These are phyloP conservation scores for Raja brachyura DNA, from an alignment of 2,113 vertebrate species.

Conservation along the genomic window DNA sequence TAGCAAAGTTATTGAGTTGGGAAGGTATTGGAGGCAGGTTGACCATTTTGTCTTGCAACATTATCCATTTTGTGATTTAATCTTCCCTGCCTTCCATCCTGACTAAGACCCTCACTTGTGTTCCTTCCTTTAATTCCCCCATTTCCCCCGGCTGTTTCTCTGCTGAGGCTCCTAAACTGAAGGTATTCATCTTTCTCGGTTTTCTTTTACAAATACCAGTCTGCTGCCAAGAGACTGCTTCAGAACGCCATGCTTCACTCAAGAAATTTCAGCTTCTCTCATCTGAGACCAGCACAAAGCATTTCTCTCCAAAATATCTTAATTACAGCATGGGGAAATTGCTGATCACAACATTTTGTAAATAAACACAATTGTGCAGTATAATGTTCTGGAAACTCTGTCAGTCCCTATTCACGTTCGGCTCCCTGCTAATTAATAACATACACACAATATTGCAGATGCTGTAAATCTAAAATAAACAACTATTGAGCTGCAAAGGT, in stretches of 20 bases:
- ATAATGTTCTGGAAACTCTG: not conserved
- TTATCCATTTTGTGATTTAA: too few species aligned
- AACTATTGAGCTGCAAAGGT: not conserved
- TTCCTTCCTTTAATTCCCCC: too few species aligned
- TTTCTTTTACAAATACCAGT: too few species aligned
- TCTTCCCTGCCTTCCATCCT: too few species aligned
- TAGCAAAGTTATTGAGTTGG: not conserved
- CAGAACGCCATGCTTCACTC: not conserved
- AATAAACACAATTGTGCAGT: not conserved
- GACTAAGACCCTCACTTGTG: too few species aligned
- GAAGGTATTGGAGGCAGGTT: too few species aligned
- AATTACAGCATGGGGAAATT: not conserved
- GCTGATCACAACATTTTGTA: not conserved
- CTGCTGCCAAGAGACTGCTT: too few species aligned
- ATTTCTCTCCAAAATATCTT: not conserved
- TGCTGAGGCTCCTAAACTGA: too few species aligned
- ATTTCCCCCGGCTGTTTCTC: too few species aligned
- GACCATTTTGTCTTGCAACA: too few species aligned
- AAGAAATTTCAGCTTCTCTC: not conserved
- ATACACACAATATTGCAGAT: not conserved
- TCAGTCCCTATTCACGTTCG: not conserved
- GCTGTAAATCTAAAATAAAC: not conserved
- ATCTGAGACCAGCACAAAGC: not conserved
- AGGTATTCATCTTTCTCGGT: too few species aligned
- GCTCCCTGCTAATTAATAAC: not conserved